These are phyloP conservation scores for Macrochelys suwanniensis DNA, from an alignment of 2,797 vertebrate species.

Conservation along the genomic window DNA sequence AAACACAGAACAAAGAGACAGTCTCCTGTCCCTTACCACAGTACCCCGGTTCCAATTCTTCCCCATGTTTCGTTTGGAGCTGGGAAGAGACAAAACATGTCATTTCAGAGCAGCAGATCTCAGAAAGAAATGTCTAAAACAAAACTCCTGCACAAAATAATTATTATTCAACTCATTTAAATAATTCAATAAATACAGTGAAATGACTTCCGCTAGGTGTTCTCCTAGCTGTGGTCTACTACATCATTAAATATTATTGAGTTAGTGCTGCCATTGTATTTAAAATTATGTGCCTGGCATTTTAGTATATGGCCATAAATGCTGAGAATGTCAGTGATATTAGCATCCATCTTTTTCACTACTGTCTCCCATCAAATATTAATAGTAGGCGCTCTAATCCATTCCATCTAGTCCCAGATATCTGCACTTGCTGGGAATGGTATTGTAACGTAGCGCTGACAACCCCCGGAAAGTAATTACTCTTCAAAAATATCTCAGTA, in stretches of 20 bases:
- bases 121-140: conserved; percentile 60
- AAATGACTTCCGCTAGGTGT: conserved; percentile 71
- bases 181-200: conserved; percentile 75
- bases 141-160: conserved; percentile 56
- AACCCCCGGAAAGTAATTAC: conserved; percentile 81
- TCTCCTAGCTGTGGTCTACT: conserved; percentile 63
- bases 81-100: conserved; percentile 39
- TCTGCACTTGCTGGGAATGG: conserved; percentile 70
- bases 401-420: conserved; percentile 72
- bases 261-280: conserved; percentile 81
- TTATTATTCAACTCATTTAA: conserved; percentile 70
- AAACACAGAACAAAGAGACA: background rate
- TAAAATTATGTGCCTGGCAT: conserved; percentile 82
- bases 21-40: too few relatives aligned
- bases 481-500: conserved; percentile 80
- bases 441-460: conserved; percentile 71
- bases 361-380: conserved; percentile 80
- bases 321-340: conserved; percentile 82
- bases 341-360: conserved; percentile 82
- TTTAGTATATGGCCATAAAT: conserved; percentile 80
- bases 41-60: rapidly evolving
- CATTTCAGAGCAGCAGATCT: conserved; percentile 1
- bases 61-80: background rate
- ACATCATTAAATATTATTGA: conserved; percentile 84
- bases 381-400: conserved; percentile 78